Percentiles rank a stretch among this genome's conserved stretches.
phyloP scores from a whole-genome alignment of 1,140 invertebrate species.

The Araneus ventricosus region DNA sequence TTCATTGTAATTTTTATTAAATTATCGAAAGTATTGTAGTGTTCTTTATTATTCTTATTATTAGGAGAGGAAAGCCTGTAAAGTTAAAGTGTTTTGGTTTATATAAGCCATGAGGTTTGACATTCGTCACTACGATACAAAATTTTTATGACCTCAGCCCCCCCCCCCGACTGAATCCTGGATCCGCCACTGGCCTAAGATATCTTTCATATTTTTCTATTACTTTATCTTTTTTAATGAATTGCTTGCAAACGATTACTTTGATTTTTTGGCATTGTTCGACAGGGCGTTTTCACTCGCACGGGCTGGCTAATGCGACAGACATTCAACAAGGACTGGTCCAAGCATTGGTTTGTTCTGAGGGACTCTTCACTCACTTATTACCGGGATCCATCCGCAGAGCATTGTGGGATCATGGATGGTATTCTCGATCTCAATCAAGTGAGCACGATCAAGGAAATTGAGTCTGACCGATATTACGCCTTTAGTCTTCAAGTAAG shows the following conservation, averaged over 20 bases:
- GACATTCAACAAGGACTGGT: conserved; percentile 86
- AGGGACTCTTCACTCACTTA: conserved; percentile 92
- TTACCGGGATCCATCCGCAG: conserved; percentile 93
- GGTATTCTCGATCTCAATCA: conserved; percentile 93
- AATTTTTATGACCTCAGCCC: no score
- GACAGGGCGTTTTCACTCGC: conserved; percentile 81
- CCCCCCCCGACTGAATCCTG: no score
- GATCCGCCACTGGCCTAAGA: no score
- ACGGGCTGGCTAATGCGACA: conserved; percentile 96
- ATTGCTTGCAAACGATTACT: neutral
- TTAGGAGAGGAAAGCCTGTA: no score
- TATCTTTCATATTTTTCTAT: neutral
- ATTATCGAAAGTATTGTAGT: no score
- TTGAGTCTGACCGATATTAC: conserved; percentile 35
- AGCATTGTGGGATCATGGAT: conserved; percentile 91
- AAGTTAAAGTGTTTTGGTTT: no score
- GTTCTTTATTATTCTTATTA: no score
- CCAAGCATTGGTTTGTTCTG: conserved; percentile 96
- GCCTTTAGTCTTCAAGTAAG: conserved; percentile 48
- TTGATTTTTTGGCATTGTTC: neutral
- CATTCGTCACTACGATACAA: no score
- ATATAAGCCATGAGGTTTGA: no score
- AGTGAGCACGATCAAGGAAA: conserved; percentile 47
- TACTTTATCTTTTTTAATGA: neutral
- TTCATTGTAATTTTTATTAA: no score